Evolutionary conservation across 2,797 vertebrate genomes (phyloP).

Genomic region (Ispidina picta): DNA sequence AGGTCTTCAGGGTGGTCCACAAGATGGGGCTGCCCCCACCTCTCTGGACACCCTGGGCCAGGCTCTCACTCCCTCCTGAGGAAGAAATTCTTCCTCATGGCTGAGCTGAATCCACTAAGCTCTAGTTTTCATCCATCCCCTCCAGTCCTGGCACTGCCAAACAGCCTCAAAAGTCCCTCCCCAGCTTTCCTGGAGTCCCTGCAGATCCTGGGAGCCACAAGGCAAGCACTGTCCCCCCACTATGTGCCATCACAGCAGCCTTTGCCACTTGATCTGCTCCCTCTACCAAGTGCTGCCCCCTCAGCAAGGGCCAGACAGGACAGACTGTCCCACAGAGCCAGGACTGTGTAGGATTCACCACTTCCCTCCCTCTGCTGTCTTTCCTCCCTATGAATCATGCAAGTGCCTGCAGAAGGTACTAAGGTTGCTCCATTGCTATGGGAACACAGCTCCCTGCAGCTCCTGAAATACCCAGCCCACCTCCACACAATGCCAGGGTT

Average conservation of each 20-base stretch:
- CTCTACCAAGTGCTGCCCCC: neutral
- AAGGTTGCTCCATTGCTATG: conserved; percentile 53
- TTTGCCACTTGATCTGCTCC: neutral
- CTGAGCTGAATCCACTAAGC: too few species aligned
- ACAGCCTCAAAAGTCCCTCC: too few species aligned
- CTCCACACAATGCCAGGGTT: conserved; percentile 6
- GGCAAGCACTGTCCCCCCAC: neutral
- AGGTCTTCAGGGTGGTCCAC: neutral
- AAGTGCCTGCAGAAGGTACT: neutral
- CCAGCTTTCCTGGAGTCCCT: too few species aligned
- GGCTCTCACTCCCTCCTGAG: too few species aligned
- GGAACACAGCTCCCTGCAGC: conserved; percentile 37
- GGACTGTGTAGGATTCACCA: neutral
- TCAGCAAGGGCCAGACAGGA: neutral
- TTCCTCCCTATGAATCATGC: neutral
- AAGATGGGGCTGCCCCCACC: neutral
- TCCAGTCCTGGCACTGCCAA: too few species aligned
- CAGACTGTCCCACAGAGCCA: neutral
- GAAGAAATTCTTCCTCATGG: too few species aligned
- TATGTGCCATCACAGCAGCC: neutral
- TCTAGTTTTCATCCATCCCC: too few species aligned
- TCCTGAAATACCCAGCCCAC: conserved; percentile 31
- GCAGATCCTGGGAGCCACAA: too few species aligned
- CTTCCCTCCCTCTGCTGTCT: neutral
- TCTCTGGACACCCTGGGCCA: too few species aligned